Base-by-base conservation (phyloP, 2,113 vertebrate species). In the Sapajus apella region DNA sequence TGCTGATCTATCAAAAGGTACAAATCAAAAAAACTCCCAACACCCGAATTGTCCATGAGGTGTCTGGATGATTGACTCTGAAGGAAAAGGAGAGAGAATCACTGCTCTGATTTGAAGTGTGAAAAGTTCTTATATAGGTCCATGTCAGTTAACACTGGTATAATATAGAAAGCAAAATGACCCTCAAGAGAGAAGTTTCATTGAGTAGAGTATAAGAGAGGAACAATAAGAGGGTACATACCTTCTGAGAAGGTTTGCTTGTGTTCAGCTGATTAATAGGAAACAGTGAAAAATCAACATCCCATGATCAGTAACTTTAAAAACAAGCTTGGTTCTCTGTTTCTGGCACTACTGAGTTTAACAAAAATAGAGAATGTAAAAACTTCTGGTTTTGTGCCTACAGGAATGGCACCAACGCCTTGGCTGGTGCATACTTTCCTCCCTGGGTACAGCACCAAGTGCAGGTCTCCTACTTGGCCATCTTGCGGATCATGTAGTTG, bases 401-500 rank as follows among this genome's bases (percentile, higher is more conserved):
- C 82, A 90, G 43, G 52, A 64, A 32, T 0, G 76, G 55, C 80
- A n/a, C 58, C 27, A 6, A 50, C 2, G 35, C 17, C 2, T 47
- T 76, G 82, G 90, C 45, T 27, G 18, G 11, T 1, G 81, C 47
- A 50, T 43, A 43, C 11, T 50, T 84, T 96, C 91, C 55, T 66
- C 3, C 35, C 8, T 0, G 58, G 58, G 94, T 23, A 43, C 8
- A 76, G 81, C 84, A 91, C 55, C 50, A 30, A 25, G 13, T 0
- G 23, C 6, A 82, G 90, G 82, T 68, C 97, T 97, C 93, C 90
- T 96, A 21, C n/a, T 73, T 81, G 55, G 98, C 98, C 99, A 99
- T 99, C 98, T 99, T 99, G 97, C 99, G 99, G 98, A 99, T 99
- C 99, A 99, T 99, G 98, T 99, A 99, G 99, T 99, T 99, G 95